Evolutionary conservation across 2,797 vertebrate genomes (phyloP).

Genomic region (Sitta carolinensis): DNA sequence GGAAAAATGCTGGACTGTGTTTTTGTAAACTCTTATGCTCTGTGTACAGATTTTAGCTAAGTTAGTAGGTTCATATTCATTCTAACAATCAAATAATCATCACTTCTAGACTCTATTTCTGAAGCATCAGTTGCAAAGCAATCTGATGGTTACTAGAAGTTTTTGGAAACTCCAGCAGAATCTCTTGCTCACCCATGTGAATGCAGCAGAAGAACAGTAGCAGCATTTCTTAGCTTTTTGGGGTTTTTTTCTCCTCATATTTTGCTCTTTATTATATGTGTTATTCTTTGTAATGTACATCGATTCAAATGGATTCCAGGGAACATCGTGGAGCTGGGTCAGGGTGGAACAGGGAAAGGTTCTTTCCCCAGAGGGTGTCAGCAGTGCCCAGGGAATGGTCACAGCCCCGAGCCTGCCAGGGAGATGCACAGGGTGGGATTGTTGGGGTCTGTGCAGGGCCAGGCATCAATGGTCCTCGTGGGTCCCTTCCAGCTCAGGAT

Average conservation of each 20-base stretch:
- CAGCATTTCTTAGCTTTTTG: background rate
- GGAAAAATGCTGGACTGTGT: background rate
- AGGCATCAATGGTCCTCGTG: too few relatives aligned
- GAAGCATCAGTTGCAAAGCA: background rate
- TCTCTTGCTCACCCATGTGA: background rate
- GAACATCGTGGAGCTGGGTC: background rate
- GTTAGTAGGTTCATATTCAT: background rate
- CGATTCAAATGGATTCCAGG: background rate
- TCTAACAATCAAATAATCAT: background rate
- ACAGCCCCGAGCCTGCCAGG: background rate
- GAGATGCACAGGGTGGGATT: background rate
- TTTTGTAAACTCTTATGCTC: background rate
- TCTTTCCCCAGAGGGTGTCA: background rate
- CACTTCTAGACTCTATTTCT: background rate
- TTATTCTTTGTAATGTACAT: background rate
- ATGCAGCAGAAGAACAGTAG: background rate
- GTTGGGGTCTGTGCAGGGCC: background rate
- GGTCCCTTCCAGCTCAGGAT: background rate
- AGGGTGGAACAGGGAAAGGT: rapidly evolving
- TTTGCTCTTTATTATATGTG: background rate
- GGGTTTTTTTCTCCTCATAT: background rate
- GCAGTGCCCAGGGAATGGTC: background rate
- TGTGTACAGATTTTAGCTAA: background rate
- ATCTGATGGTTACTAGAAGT: background rate
- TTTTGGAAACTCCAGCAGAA: background rate